phyloP scores from a whole-genome alignment of 2,113 vertebrate species.

The Pelodiscus sinensis region DNA sequence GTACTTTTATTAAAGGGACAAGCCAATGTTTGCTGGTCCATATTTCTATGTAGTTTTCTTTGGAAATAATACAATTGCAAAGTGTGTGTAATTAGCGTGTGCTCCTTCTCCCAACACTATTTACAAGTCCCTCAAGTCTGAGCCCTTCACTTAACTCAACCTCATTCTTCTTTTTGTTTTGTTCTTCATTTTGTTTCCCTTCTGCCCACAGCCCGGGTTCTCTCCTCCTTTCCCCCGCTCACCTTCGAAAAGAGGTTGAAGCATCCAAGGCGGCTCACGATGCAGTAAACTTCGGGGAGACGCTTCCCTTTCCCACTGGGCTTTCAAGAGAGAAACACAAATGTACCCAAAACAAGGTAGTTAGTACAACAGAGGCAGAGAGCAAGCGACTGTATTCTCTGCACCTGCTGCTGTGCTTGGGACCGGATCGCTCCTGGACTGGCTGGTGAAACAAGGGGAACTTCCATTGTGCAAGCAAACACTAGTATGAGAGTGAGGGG shows the following conservation, averaged over 20 bases:
- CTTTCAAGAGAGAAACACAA: constrained; percentile 72
- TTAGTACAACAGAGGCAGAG: not conserved
- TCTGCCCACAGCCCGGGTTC: not conserved
- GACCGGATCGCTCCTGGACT: not conserved
- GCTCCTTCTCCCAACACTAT: not conserved
- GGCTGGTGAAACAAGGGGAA: not conserved
- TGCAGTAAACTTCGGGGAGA: constrained; percentile 97
- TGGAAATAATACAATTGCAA: not conserved
- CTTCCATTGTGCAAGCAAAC: rapidly evolving
- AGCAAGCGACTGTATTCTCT: rapidly evolving
- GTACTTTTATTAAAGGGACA: not conserved
- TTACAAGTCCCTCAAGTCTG: not conserved
- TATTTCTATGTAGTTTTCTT: not conserved
- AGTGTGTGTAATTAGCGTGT: not conserved
- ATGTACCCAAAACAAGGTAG: constrained; percentile 22
- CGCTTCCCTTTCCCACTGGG: constrained; percentile 94
- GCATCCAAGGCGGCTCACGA: constrained; percentile 95
- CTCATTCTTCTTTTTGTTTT: not conserved
- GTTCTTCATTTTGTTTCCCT: not conserved
- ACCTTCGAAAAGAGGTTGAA: constrained; percentile 99
- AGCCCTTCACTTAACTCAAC: not conserved
- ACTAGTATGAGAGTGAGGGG: not conserved
- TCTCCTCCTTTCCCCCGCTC: not conserved
- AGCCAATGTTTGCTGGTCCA: not conserved
- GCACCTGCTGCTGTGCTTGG: not conserved